phyloP scores from a whole-genome alignment of 2,888 invertebrate species.

The Philonicus albiceps region DNA sequence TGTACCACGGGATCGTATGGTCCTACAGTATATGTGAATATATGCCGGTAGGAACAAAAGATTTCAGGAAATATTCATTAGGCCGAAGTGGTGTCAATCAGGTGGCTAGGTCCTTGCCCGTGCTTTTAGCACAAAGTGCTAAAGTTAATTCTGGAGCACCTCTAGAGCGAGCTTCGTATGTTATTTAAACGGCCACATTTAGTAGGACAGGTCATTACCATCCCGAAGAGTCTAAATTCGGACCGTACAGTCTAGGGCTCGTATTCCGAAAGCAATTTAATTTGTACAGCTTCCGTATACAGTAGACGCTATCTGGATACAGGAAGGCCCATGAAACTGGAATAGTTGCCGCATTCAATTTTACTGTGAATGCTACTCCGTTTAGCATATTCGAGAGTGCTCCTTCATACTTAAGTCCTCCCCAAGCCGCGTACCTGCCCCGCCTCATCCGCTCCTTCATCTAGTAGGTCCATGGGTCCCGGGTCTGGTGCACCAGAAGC shows the following conservation, averaged over 20 bases:
- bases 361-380: constrained; percentile 14
- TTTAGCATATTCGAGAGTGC: constrained; percentile 17
- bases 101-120: not conserved
- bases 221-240: constrained; percentile 1
- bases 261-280: constrained; percentile 26
- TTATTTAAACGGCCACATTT: not conserved
- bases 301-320: not conserved
- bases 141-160: not conserved
- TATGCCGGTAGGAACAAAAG: not conserved
- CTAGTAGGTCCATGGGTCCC: not conserved
- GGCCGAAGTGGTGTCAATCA: not conserved
- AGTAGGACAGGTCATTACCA: constrained; percentile 29
- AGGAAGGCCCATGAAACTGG: constrained; percentile 9
- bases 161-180: not conserved
- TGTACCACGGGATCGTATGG: not conserved
- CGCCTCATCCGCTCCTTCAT: not conserved
- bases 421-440: not conserved
- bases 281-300: constrained; percentile 34
- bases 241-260: not conserved
- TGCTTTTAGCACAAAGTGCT: not conserved
- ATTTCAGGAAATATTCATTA: not conserved
- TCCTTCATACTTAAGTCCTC: constrained; percentile 18
- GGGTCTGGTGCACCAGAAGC: not conserved
- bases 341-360: constrained; percentile 23
- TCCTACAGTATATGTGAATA: not conserved